These are phyloP conservation scores for Camponotus vicinus DNA, from an alignment of 1,140 invertebrate genomes.

Conservation along the genomic window DNA sequence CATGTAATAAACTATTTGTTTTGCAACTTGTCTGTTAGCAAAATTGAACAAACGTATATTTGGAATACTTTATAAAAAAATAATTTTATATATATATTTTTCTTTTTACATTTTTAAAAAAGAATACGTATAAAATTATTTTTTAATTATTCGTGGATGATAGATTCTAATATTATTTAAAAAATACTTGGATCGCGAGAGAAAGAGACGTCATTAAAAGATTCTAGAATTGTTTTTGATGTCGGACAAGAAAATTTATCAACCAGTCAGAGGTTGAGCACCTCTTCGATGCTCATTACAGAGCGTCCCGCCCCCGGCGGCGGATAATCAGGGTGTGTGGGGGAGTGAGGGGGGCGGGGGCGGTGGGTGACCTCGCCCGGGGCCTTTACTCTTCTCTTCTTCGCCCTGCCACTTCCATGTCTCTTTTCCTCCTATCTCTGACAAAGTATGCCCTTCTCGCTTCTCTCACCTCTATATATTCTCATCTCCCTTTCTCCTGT, in stretches of 20 bases:
- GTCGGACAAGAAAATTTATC: constrained; percentile 49
- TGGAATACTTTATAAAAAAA: background rate
- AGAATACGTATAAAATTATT: background rate
- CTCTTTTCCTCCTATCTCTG: constrained; percentile 37
- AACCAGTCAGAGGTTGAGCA: constrained; percentile 80
- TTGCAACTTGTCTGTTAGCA: background rate
- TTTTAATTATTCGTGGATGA: background rate
- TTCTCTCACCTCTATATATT: constrained; percentile 45
- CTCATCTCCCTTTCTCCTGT: constrained; percentile 54
- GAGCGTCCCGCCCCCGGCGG: constrained; percentile 83
- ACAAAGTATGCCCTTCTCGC: constrained; percentile 24
- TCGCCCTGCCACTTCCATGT: constrained; percentile 61
- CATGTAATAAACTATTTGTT: background rate
- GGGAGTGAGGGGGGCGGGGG: constrained; percentile 79
- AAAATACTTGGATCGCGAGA: background rate
- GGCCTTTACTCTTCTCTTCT: constrained; percentile 80
- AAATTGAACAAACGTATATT: background rate
- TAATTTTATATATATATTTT: background rate
- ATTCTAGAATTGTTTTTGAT: constrained; percentile 16
- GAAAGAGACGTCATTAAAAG: background rate
- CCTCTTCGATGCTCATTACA: constrained; percentile 85
- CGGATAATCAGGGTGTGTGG: constrained; percentile 83
- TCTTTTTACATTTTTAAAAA: background rate
- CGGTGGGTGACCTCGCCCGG: constrained; percentile 85
- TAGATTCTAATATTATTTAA: background rate